A percentile compares a stretch with the other conserved stretches of the same genome.
Conservation (phyloP, 2,113 vertebrate species). For the Ceyx margarethae region DNA sequence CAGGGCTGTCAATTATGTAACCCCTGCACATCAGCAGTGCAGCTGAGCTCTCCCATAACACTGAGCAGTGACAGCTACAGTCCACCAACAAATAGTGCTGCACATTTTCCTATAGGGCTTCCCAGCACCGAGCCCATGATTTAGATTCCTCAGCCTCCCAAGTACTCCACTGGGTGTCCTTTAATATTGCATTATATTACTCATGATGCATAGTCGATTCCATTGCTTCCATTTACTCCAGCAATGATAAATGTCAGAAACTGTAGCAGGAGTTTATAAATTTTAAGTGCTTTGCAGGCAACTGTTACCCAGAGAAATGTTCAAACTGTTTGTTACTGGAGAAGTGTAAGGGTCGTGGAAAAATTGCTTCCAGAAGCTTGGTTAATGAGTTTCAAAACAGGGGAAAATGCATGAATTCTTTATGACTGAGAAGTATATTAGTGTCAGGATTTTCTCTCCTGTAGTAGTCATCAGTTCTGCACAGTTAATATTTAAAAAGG, state of each 20-base stretch:
- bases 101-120: conserved; percentile 35
- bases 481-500: conserved; percentile 31
- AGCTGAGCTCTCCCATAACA: background rate
- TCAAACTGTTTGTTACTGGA: conserved; percentile 26
- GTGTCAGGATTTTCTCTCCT: conserved; percentile 7
- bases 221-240: conserved; percentile 64
- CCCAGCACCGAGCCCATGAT: conserved; percentile 50
- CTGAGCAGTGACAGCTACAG: conserved; percentile 31
- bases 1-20: background rate
- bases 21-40: background rate
- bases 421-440: background rate
- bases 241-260: conserved; percentile 58
- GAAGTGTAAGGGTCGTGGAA: background rate
- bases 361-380: conserved; percentile 24
- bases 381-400: conserved; percentile 36
- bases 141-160: conserved; percentile 37
- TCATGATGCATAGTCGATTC: conserved; percentile 58
- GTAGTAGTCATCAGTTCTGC: background rate
- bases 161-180: conserved; percentile 65
- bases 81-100: conserved; percentile 3
- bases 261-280: conserved; percentile 35
- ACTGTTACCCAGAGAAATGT: conserved; percentile 37
- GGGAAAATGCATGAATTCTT: conserved; percentile 42
- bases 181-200: conserved; percentile 63
- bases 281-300: conserved; percentile 54